These are phyloP conservation scores for Salpingus planirostris DNA, from an alignment of 2,888 invertebrate genomes.

Conservation along the genomic window DNA sequence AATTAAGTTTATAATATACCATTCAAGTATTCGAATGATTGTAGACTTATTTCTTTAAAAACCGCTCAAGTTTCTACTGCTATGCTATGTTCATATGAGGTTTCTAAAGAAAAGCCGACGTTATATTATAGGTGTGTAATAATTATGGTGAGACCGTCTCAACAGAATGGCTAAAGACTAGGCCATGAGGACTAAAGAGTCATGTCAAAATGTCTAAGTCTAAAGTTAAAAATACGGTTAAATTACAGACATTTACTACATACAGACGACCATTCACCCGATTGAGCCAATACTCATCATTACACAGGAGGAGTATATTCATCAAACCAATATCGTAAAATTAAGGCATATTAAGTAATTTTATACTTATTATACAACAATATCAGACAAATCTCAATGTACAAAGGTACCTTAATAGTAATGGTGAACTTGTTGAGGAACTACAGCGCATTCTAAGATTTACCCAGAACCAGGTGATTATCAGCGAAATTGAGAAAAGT, in stretches of 20 bases:
- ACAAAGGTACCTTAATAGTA: constrained; percentile 24
- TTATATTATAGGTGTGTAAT: no score
- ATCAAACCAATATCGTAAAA: constrained; percentile 15
- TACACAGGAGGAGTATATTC: constrained; percentile 5
- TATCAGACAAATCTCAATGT: constrained; percentile 14
- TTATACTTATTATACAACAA: constrained; percentile 8
- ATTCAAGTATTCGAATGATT: no score
- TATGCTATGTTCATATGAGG: no score
- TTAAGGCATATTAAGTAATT: constrained; percentile 21
- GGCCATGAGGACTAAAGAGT: constrained; percentile 27
- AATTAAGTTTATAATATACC: no score
- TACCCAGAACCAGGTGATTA: no score
- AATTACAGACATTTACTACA: constrained; percentile 24
- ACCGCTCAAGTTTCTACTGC: no score
- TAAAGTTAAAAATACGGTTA: constrained; percentile 19
- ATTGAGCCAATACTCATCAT: constrained; percentile 23
- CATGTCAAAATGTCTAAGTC: constrained; percentile 21
- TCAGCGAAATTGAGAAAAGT: no score
- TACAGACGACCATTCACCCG: constrained; percentile 23
- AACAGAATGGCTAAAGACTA: constrained; percentile 29
- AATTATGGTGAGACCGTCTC: no score
- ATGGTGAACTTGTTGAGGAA: constrained; percentile 36
- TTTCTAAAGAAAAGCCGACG: no score
- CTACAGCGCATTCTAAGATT: no score
- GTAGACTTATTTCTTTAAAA: no score